phyloP scores from a whole-genome alignment of 2,888 invertebrate species.

The Desoria tigrina region DNA sequence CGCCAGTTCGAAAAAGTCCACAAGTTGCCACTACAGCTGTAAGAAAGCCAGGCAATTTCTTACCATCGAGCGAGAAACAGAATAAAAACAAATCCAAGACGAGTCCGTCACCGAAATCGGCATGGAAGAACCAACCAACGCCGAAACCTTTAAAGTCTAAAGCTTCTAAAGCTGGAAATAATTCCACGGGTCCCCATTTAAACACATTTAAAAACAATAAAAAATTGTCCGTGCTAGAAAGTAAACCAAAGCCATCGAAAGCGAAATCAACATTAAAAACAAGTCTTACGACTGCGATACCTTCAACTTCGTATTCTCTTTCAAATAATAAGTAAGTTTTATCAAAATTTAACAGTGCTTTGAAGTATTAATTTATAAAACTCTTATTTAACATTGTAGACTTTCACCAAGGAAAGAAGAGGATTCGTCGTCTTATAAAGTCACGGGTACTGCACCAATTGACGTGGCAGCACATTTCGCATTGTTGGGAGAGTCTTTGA shows the following conservation, averaged over 20 bases:
- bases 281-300: not conserved
- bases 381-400: slow-evolving; percentile 19
- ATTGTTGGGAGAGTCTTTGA: slow-evolving; percentile 86
- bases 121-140: not conserved
- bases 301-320: not conserved
- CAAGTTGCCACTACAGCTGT: not conserved
- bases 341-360: not conserved
- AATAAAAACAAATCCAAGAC: not conserved
- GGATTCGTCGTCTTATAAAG: slow-evolving; percentile 60
- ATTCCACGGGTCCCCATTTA: too few relatives aligned
- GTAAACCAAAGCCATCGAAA: too few relatives aligned
- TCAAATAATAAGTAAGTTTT: slow-evolving; percentile 3
- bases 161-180: not conserved
- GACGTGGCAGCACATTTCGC: slow-evolving; percentile 92
- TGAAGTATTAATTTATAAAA: not conserved
- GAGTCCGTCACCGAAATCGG: not conserved
- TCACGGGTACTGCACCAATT: slow-evolving; percentile 74
- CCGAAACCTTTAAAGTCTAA: not conserved
- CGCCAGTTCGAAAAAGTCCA: not conserved
- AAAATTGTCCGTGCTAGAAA: not conserved
- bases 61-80: not conserved
- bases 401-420: slow-evolving; percentile 40
- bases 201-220: not conserved
- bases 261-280: not conserved
- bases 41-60: slow-evolving; percentile 2